Conservation (phyloP, 1,140 invertebrate genomes). For the Cheumatopsyche charites region DNA sequence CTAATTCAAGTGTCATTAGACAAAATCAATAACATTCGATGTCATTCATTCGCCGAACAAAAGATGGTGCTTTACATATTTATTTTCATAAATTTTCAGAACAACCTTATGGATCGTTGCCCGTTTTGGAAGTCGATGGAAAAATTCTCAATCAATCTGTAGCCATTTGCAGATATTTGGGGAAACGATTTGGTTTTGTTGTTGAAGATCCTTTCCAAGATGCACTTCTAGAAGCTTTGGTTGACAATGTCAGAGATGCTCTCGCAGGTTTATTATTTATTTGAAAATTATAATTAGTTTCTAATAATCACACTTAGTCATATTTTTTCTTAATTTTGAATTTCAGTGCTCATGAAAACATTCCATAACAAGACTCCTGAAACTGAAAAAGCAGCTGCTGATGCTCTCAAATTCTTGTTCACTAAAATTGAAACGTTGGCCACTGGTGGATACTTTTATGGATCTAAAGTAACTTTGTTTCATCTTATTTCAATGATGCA, state of each 20-base stretch:
- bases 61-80: not conserved
- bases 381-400: slow-evolving; percentile 14
- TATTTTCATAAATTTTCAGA: slow-evolving; percentile 25
- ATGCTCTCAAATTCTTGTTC: slow-evolving; percentile 12
- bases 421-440: slow-evolving; percentile 14
- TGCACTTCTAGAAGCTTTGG: slow-evolving; percentile 67
- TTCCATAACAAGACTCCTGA: slow-evolving; percentile 35
- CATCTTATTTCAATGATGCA: not conserved
- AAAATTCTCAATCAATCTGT: slow-evolving; percentile 70
- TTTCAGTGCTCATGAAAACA: slow-evolving; percentile 32
- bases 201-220: slow-evolving; percentile 71
- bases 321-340: not conserved
- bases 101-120: slow-evolving; percentile 55
- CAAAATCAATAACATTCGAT: too few relatives aligned
- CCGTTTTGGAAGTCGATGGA: slow-evolving; percentile 75
- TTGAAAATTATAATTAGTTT: slow-evolving; percentile 33
- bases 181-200: slow-evolving; percentile 67
- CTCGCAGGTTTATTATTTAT: slow-evolving; percentile 55
- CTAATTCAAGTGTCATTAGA: too few relatives aligned
- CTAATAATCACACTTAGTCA: not conserved
- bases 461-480: slow-evolving; percentile 24
- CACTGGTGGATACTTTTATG: slow-evolving; percentile 37
- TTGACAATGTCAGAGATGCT: slow-evolving; percentile 67
- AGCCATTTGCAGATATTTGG: slow-evolving; percentile 75
- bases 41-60: too few relatives aligned